Base-by-base conservation (phyloP, 2,888 invertebrate species). In the Drosophila pseudotakahashii region DNA sequence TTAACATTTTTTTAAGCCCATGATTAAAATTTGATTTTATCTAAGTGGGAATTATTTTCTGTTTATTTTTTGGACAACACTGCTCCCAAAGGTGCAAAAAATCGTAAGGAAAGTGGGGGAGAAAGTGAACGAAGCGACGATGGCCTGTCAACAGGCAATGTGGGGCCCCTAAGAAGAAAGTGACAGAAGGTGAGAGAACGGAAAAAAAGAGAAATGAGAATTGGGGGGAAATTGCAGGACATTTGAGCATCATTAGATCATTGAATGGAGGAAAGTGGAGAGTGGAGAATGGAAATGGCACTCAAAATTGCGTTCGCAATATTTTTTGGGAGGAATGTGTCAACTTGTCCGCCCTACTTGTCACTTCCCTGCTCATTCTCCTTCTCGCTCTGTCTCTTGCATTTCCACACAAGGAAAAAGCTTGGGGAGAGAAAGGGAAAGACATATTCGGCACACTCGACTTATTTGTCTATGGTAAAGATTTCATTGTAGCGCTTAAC, bases 271-370 rank as follows among this genome's bases (percentile, higher is more conserved):
- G 7, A n/a, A 30, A 10, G 14, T 26, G 26, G 26, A n/a, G 47
- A 10, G 14, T 26, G 26, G 26, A 26, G 0, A 14, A 32, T 14
- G 47, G 10, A 14, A 30, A 30, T 30, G 30, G 30, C 45, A 45
- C 45, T 45, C 45, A 45, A 45, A 26, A 45, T 30, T 44, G 23
- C 44, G 44, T 44, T 45, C 30, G 45, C 45, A 26, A 10, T 45
- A 45, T 14, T 45, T 47, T 30, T 11, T 11, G 47, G 47, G 10
- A 48, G 16, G 11, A 48, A 32, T 11, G 14, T 48, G 47, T 32
- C 47, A 47, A 47, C 14, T 32, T 32, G 16, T 32, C 14, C 32
- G 9, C 13, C 9, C 14, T 13, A 11, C 11, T 9, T 11, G 10
- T 42, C 7, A 6, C 13, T 7, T 13, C 7, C 2, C 23, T 0